A percentile compares a stretch with the other conserved stretches of the same genome.
Evolutionary conservation across 2,797 vertebrate genomes (phyloP).

Genomic region (Gallinago solitaria): DNA sequence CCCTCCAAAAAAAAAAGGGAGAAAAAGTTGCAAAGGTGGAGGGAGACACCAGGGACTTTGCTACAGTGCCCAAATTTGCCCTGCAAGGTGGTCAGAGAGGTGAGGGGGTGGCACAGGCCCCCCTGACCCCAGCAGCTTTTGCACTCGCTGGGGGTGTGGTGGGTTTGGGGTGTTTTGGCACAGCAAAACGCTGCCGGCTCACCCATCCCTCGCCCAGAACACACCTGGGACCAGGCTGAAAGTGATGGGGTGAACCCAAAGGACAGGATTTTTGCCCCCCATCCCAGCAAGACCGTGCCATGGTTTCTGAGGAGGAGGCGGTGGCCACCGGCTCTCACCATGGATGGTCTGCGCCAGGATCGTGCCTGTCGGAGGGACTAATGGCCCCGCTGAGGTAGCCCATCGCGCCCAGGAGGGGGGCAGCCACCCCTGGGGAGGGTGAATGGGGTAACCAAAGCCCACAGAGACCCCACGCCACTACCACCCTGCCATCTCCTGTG

Average conservation of each 20-base stretch:
- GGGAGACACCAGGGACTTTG: neutral
- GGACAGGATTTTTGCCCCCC: neutral
- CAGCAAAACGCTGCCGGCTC: neutral
- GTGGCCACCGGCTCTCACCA: neutral
- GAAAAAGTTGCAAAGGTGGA: neutral
- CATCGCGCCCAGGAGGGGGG: neutral
- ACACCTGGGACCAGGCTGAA: neutral
- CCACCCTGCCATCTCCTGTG: neutral
- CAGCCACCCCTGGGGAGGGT: neutral
- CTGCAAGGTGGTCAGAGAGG: fast-evolving
- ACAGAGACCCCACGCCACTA: neutral
- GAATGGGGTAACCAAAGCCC: neutral
- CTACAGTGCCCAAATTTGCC: neutral
- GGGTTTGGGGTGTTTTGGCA: neutral
- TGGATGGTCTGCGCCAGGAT: neutral
- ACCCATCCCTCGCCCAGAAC: fast-evolving
- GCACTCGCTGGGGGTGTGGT: fast-evolving
- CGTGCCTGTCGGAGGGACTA: neutral
- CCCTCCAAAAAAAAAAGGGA: neutral
- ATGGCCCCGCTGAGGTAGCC: conserved; percentile 22
- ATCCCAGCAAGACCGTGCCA: fast-evolving
- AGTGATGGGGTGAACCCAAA: neutral
- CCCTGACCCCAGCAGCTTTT: neutral
- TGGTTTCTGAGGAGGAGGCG: fast-evolving
- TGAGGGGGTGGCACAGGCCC: neutral